Percentiles rank a stretch among this genome's conserved stretches.
Conservation (phyloP, 2,797 vertebrate species). For the Macroramphosus scolopax region DNA sequence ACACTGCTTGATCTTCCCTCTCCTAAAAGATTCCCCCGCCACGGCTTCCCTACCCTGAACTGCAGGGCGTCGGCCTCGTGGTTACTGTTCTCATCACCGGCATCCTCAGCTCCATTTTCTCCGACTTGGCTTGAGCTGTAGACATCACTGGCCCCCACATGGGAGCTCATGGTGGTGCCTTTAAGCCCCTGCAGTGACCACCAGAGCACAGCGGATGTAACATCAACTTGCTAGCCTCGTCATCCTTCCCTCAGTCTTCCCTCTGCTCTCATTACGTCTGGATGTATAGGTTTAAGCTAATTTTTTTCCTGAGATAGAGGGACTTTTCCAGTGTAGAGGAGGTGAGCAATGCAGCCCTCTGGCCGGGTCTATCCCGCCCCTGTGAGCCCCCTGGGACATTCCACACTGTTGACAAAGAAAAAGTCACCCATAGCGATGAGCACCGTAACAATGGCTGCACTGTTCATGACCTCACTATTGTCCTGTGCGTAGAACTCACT, state of each 20-base stretch:
- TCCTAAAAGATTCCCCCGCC: slow-evolving; percentile 43
- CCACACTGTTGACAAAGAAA: slow-evolving; percentile 80
- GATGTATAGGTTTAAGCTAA: slow-evolving; percentile 21
- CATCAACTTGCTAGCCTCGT: slow-evolving; percentile 19
- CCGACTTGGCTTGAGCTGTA: slow-evolving; percentile 29
- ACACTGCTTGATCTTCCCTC: slow-evolving; percentile 56
- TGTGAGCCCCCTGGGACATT: slow-evolving; percentile 77
- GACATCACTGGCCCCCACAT: slow-evolving; percentile 29
- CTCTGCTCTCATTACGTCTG: slow-evolving; percentile 26
- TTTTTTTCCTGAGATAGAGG: slow-evolving; percentile 35
- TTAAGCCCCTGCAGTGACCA: slow-evolving; percentile 22
- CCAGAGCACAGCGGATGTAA: no score
- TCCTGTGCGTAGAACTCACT: slow-evolving; percentile 77
- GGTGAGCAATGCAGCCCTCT: slow-evolving; percentile 47
- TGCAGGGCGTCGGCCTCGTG: slow-evolving; percentile 64
- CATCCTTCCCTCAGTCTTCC: slow-evolving; percentile 30
- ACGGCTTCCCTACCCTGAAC: slow-evolving; percentile 65
- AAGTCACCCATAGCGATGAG: slow-evolving; percentile 65
- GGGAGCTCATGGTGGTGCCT: slow-evolving; percentile 53
- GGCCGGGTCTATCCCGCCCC: slow-evolving; percentile 35
- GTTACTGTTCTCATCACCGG: slow-evolving; percentile 40
- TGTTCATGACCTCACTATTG: slow-evolving; percentile 78
- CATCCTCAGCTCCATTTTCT: slow-evolving; percentile 25
- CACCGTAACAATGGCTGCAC: slow-evolving; percentile 82
- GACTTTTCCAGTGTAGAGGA: slow-evolving; percentile 62